phyloP scores from a whole-genome alignment of 37 sponge, comb jelly and placozoan genomes.

The Cliona cf. orientalis region DNA sequence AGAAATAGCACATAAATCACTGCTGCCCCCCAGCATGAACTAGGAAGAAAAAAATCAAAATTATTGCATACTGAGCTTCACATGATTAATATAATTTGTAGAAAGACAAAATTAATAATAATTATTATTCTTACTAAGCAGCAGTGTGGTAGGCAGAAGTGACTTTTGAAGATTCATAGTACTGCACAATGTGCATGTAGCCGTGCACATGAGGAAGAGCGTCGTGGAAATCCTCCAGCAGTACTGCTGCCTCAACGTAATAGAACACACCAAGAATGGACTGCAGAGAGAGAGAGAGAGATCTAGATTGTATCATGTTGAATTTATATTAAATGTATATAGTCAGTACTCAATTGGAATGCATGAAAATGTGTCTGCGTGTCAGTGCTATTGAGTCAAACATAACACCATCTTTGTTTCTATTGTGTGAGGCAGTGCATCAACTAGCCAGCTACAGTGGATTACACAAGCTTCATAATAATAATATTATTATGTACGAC shows the following conservation, averaged over 20 bases:
- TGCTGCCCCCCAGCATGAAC: constrained; percentile 54
- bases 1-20: constrained; percentile 42
- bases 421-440: no score
- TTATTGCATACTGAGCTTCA: neutral
- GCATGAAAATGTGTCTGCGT: neutral
- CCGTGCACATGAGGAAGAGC: neutral
- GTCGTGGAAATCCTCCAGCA: constrained; percentile 62
- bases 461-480: no score
- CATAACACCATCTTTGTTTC: no score
- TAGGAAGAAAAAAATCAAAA: neutral
- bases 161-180: neutral
- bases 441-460: no score
- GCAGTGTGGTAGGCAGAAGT: constrained; percentile 30
- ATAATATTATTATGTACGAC: no score
- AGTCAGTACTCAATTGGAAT: neutral
- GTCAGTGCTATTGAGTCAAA: neutral
- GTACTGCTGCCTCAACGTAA: constrained; percentile 65
- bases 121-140: constrained; percentile 30
- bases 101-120: neutral
- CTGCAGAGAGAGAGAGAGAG: constrained; percentile 39
- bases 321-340: no score
- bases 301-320: no score
- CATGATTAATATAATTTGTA: neutral
- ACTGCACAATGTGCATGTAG: neutral
- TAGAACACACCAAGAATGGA: constrained; percentile 70